phyloP scores from a whole-genome alignment of 2,797 vertebrate genomes.

The Chiloscyllium punctatum region DNA sequence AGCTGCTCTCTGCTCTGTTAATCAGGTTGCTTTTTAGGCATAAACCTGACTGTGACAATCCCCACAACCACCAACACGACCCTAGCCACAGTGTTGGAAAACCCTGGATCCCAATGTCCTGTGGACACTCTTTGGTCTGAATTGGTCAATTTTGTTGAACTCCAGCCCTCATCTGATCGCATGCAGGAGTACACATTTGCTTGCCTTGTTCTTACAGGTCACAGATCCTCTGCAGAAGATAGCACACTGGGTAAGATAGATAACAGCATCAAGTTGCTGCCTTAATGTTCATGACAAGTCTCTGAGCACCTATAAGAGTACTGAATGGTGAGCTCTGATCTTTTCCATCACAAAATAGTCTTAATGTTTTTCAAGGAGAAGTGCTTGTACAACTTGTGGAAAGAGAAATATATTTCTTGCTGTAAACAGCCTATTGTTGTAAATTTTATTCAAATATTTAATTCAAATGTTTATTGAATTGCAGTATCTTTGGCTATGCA shows the following conservation, averaged over 20 bases:
- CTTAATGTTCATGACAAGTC: neutral
- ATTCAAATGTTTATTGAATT: neutral
- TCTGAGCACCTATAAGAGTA: neutral
- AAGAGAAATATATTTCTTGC: neutral
- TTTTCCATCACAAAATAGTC: neutral
- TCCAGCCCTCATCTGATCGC: neutral
- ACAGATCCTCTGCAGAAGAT: neutral
- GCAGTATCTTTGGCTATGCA: neutral
- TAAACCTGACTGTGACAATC: too few species aligned
- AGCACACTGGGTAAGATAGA: neutral
- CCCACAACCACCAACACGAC: too few species aligned
- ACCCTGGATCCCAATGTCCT: too few species aligned
- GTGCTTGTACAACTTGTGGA: neutral
- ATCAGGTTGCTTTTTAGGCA: too few species aligned
- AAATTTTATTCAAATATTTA: neutral
- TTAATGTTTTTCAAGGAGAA: neutral
- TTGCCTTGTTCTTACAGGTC: neutral
- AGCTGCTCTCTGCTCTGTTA: too few species aligned
- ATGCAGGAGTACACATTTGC: neutral
- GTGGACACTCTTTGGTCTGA: too few species aligned
- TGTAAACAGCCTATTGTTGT: neutral
- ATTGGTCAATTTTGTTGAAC: too few species aligned
- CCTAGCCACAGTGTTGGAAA: too few species aligned
- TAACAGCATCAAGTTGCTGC: neutral
- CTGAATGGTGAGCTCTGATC: neutral